Conservation (phyloP, 2,113 vertebrate species). For the Beaufortia kweichowensis region DNA sequence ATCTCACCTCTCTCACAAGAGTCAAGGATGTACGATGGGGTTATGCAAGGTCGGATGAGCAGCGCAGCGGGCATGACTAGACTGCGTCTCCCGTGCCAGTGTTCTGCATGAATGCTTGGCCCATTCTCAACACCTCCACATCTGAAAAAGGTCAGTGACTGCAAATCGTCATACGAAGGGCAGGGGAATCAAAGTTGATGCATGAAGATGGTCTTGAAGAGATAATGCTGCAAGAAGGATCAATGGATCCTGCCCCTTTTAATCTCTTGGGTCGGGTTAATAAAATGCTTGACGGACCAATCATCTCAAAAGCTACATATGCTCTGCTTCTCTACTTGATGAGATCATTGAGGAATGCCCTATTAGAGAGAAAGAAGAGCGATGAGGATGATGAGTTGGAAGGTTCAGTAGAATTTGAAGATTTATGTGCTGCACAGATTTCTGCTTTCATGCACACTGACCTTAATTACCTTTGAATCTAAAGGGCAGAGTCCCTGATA, state of each 20-base stretch:
- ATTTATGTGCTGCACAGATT: slow-evolving; percentile 6
- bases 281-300: slow-evolving; percentile 12
- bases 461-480: slow-evolving; percentile 37
- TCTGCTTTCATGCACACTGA: slow-evolving; percentile 6
- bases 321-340: slow-evolving; percentile 11
- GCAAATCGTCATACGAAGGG: slow-evolving; percentile 31
- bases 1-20: slow-evolving; percentile 25
- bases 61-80: slow-evolving; percentile 10
- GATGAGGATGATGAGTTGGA: background rate
- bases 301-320: slow-evolving; percentile 31
- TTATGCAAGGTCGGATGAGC: slow-evolving; percentile 13
- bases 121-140: slow-evolving; percentile 25
- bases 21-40: slow-evolving; percentile 1
- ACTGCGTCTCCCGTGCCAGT: slow-evolving; percentile 32
- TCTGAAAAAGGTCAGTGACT: slow-evolving; percentile 36
- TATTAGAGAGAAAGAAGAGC: background rate
- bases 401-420: background rate
- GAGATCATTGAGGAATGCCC: slow-evolving; percentile 17
- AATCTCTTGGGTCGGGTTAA: slow-evolving; percentile 32
- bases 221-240: slow-evolving; percentile 22
- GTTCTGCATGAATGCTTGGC: slow-evolving; percentile 26
- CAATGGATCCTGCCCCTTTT: slow-evolving; percentile 27
- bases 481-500: slow-evolving; percentile 16
- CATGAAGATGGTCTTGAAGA: background rate
- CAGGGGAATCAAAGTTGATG: background rate